Evolutionary conservation across 2,888 invertebrate species (phyloP), one percentile per base, ranked within the genome.

Genomic region (Amiota minor): DNA sequence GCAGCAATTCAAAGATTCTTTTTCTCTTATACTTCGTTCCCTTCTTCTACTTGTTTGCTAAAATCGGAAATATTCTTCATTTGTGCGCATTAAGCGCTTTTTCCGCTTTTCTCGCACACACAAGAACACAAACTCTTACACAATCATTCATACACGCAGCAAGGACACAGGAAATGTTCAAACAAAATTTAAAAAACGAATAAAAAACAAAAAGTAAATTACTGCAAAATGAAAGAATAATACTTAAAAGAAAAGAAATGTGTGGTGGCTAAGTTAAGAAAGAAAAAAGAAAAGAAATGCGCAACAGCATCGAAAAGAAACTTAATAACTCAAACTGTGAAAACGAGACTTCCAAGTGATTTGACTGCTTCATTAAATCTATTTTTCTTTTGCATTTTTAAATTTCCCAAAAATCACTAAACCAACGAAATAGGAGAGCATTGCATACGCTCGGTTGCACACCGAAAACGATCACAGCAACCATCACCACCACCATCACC

Each of bases 281-380:
- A 65, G 72, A 77, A 71, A 67, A 55, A 72, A 74, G 14, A 18
- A 62, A 18, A 61, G 56, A 47, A 47, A 74, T 74, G 35, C n/a
- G 9, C 35, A 62, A 45, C 62, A 62, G n/a, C 45, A 16, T 65
- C 65, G 47, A 46, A 16, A 47, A 65, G 65, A 47, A n/a, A 65
- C 35, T 35, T 35, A 65, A 65, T 49, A 65, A 47, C 65, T 18
- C 46, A 65, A 65, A 65, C 65, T 47, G 35, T 35, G 65, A 46
- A 47, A 65, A 47, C 62, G 18, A 47, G 72, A 68, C 62, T 46
- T n/a, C 1, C n/a, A 46, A 61, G 78, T 74, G 76, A 81, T 81
- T 78, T 80, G 75, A 81, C 73, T 79, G 80, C 78, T 80, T 79
- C 76, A 80, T 81, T 81, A 74, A 77, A 74, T 78, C 65, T 65